Evolutionary conservation across 2,113 vertebrate genomes (phyloP).

Genomic region (Setophaga kirtlandii): DNA sequence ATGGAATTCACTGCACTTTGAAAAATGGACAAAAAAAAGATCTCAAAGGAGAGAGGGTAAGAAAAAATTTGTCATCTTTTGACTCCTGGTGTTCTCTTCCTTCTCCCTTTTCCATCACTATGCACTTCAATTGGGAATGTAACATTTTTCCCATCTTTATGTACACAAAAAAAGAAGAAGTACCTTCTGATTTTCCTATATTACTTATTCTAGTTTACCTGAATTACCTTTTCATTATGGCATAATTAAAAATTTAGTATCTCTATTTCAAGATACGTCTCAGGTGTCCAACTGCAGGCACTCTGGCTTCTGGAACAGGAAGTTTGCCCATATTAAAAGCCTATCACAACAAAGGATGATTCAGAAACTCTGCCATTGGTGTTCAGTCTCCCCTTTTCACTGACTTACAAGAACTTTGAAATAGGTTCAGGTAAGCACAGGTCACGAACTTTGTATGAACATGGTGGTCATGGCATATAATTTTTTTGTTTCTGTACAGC

Average conservation of each 20-base stretch:
- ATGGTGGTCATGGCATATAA: not conserved
- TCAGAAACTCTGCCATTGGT: not conserved
- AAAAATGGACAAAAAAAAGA: not conserved
- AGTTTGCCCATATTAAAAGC: not conserved
- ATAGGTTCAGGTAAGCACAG: not conserved
- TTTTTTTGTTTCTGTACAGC: not conserved
- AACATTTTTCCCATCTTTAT: not conserved
- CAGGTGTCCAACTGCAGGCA: not conserved
- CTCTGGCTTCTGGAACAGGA: not conserved
- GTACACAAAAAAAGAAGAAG: not conserved
- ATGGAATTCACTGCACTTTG: not conserved
- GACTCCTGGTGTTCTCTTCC: not conserved
- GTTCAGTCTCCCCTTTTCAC: not conserved
- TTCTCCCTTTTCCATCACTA: not conserved
- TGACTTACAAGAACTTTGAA: not conserved
- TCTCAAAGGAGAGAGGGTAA: not conserved
- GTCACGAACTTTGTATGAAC: not conserved
- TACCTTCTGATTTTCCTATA: not conserved
- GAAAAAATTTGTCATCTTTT: not conserved
- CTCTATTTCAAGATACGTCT: not conserved
- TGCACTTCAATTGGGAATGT: not conserved
- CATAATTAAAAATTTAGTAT: not conserved
- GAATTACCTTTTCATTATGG: not conserved
- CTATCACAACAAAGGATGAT: not conserved
- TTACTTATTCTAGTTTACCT: not conserved